Conservation (phyloP, 1,140 invertebrate species). For the Sycophaga agraensis region DNA sequence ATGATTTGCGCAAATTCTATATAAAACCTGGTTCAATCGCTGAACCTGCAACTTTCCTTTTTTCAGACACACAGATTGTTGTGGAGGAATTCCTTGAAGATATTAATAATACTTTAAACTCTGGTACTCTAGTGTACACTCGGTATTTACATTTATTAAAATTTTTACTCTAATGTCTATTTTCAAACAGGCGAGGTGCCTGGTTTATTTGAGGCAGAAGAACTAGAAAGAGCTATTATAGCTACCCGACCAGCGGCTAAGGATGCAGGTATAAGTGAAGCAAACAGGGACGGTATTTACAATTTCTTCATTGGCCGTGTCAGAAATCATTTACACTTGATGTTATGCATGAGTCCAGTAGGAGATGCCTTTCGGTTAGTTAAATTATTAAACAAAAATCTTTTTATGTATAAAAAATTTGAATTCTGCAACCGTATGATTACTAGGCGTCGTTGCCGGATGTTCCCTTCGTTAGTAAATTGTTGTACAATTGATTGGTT, state of each 20-base stretch:
- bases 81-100: conserved; percentile 91
- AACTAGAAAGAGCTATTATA: conserved; percentile 79
- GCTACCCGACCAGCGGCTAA: conserved; percentile 71
- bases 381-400: not conserved
- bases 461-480: conserved; percentile 91
- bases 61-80: conserved; percentile 87
- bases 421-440: not conserved
- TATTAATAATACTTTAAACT: conserved; percentile 88
- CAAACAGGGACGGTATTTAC: conserved; percentile 75
- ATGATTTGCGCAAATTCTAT: conserved; percentile 74
- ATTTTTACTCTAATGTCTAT: not conserved
- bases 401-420: not conserved
- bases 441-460: conserved; percentile 69
- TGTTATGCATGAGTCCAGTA: conserved; percentile 87
- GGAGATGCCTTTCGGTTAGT: conserved; percentile 76
- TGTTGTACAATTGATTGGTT: conserved; percentile 96
- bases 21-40: conserved; percentile 70
- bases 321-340: conserved; percentile 77
- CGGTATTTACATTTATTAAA: no score
- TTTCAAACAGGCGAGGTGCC: conserved; percentile 70
- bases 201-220: conserved; percentile 82
- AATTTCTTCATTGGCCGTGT: conserved; percentile 81
- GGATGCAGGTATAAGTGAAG: conserved; percentile 67
- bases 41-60: conserved; percentile 83
- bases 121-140: no score